Percentiles rank a stretch among this genome's conserved stretches.
phyloP scores from a whole-genome alignment of 2,797 vertebrate genomes.

The Gephyroberyx darwinii region DNA sequence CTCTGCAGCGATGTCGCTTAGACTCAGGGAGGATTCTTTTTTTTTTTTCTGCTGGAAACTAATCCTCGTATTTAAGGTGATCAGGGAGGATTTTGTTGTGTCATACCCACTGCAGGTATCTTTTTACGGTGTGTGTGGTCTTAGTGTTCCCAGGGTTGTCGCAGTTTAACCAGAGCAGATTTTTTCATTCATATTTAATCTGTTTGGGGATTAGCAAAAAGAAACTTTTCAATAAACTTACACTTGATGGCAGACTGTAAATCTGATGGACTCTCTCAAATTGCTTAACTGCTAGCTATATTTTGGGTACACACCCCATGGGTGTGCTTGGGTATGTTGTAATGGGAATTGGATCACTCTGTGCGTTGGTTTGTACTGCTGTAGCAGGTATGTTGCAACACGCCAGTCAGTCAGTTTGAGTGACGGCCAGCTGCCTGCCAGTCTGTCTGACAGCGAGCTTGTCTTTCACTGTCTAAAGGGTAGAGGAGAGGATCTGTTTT shows the following conservation, averaged over 20 bases:
- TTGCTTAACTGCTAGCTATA: background rate
- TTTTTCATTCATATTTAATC: slow-evolving; percentile 64
- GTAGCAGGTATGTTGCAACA: background rate
- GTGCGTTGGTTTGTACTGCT: slow-evolving; percentile 10
- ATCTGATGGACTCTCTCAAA: slow-evolving; percentile 3
- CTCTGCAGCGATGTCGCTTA: slow-evolving; percentile 68
- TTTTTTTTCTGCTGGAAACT: slow-evolving; percentile 52
- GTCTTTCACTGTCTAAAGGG: slow-evolving; percentile 3
- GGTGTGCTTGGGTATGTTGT: slow-evolving; percentile 17
- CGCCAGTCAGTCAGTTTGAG: slow-evolving; percentile 14
- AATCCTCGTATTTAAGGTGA: slow-evolving; percentile 75
- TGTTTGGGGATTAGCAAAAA: slow-evolving; percentile 55
- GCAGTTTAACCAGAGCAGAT: slow-evolving; percentile 63
- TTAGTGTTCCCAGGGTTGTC: slow-evolving; percentile 49
- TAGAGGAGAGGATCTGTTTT: slow-evolving; percentile 16
- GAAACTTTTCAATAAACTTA: slow-evolving; percentile 43
- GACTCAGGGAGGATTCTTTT: slow-evolving; percentile 52
- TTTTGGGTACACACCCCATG: background rate
- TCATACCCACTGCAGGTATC: slow-evolving; percentile 63
- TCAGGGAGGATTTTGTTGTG: slow-evolving; percentile 67
- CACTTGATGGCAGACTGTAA: slow-evolving; percentile 2
- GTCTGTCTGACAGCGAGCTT: background rate
- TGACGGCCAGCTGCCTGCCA: slow-evolving; percentile 5
- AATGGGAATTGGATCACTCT: slow-evolving; percentile 7
- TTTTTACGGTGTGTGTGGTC: slow-evolving; percentile 51